Evolutionary conservation across 2,113 vertebrate genomes (phyloP).

Genomic region (Cyprinodon variegatus): DNA sequence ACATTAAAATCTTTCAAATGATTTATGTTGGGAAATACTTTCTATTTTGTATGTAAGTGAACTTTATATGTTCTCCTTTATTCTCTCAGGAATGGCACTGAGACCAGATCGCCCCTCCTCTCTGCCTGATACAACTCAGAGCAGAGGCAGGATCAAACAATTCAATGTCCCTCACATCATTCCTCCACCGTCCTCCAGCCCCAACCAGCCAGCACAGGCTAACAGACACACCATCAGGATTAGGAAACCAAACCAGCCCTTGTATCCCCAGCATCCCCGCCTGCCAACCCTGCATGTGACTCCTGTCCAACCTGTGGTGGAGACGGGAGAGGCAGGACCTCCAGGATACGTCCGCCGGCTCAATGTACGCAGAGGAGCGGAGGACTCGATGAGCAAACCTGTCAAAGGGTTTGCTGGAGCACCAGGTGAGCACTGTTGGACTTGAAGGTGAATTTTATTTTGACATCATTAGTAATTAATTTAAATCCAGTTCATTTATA

Average conservation of each 20-base stretch:
- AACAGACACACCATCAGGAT: conserved; percentile 43
- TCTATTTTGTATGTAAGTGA: background rate
- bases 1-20: background rate
- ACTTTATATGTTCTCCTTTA: conserved; percentile 6
- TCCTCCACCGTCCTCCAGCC: conserved; percentile 53
- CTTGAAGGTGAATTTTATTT: background rate
- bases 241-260: conserved; percentile 37
- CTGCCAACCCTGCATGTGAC: conserved; percentile 8
- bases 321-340: conserved; percentile 91
- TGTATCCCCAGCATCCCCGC: conserved; percentile 47
- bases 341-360: conserved; percentile 83
- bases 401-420: conserved; percentile 89
- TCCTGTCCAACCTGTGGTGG: conserved; percentile 70
- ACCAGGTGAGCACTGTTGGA: conserved; percentile 80
- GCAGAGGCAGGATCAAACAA: conserved; percentile 62
- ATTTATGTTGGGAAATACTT: background rate
- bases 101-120: conserved; percentile 58
- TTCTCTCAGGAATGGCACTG: conserved; percentile 52
- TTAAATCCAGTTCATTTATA: background rate
- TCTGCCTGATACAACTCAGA: conserved; percentile 43
- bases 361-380: conserved; percentile 74
- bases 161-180: conserved; percentile 77
- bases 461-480: background rate
- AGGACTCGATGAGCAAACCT: conserved; percentile 74
- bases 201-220: conserved; percentile 45